Evolutionary conservation across 1,140 invertebrate genomes (phyloP).

Genomic region (Eciton burchellii): DNA sequence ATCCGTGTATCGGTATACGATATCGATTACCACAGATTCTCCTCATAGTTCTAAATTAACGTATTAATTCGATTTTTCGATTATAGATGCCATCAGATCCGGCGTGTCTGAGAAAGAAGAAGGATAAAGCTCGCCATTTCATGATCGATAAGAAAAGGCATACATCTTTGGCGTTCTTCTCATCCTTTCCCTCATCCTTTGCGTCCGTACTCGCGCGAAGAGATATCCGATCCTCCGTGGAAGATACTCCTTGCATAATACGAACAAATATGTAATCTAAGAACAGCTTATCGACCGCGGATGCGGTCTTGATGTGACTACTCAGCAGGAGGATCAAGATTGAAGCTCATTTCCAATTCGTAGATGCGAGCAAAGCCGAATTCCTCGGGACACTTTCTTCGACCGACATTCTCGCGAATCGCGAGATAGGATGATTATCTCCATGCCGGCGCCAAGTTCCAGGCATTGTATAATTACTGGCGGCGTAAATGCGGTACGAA

Average conservation of each 20-base stretch:
- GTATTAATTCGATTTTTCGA: too few relatives aligned
- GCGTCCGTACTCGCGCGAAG: not conserved
- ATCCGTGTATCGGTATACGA: too few relatives aligned
- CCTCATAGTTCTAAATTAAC: too few relatives aligned
- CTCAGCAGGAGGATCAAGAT: not conserved
- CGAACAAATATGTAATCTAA: not conserved
- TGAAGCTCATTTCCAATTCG: slow-evolving; percentile 1
- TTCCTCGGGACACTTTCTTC: slow-evolving; percentile 33
- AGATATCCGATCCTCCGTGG: not conserved
- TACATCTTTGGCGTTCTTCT: too few relatives aligned
- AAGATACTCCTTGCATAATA: not conserved
- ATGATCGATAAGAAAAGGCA: not conserved
- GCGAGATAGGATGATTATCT: slow-evolving; percentile 33
- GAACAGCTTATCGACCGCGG: not conserved
- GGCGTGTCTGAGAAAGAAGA: too few relatives aligned
- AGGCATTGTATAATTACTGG: slow-evolving; percentile 40
- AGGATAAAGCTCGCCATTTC: not conserved
- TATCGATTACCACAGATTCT: too few relatives aligned
- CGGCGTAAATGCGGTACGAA: not conserved
- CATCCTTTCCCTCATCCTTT: not conserved
- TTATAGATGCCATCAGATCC: too few relatives aligned
- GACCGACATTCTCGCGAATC: slow-evolving; percentile 38
- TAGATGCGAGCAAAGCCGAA: slow-evolving; percentile 9
- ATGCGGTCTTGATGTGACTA: not conserved
- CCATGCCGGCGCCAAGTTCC: slow-evolving; percentile 12